Evolutionary conservation across 2,113 vertebrate species (phyloP), one percentile per base, ranked within the genome.

Genomic region (Corythoichthys haematopterus): DNA sequence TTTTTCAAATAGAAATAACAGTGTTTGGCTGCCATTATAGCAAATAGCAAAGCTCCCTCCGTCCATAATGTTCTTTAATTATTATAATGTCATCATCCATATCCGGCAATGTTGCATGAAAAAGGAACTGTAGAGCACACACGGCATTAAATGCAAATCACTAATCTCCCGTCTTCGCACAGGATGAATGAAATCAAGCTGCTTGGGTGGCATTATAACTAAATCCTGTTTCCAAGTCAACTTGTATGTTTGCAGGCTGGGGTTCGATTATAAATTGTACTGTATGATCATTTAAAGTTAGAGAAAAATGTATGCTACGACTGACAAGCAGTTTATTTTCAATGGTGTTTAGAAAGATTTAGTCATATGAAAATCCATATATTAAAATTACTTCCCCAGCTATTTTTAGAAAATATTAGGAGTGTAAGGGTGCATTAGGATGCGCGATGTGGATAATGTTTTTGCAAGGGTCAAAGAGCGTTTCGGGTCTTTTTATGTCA

Each of bases 31-130:
- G 78, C 88, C 83, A 85, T 90, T 86, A 87, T 77, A 79, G 82
- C 82, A 84, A 88, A 87, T 73, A 84, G 79, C 65, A 35, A 80
- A 67, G 81, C 72, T 38, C 74, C 78, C 81, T 87, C 88, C 80
- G 87, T 90, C 88, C 82, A 82, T 90, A 90, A 92, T 89, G 89
- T 90, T 85, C 85, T 88, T 91, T 91, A 90, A 92, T 92, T 91
- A 91, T 91, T 89, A 83, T 88, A 88, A 90, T 87, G 88, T 88
- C 89, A 86, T 90, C 89, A 88, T 90, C 87, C 84, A 87, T 90
- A 90, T 91, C 84, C 67, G 79, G 80, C 83, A 80, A 84, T 86
- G 88, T 87, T 88, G 84, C 84, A 85, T 85, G 79, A 82, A 82
- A 87, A 87, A 81, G 76, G 80, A 88, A 84, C 76, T 83, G 78